Percentiles rank a stretch among this genome's conserved stretches.
phyloP scores from a whole-genome alignment of 2,113 vertebrate species.

The Dendrocopos noguchii region DNA sequence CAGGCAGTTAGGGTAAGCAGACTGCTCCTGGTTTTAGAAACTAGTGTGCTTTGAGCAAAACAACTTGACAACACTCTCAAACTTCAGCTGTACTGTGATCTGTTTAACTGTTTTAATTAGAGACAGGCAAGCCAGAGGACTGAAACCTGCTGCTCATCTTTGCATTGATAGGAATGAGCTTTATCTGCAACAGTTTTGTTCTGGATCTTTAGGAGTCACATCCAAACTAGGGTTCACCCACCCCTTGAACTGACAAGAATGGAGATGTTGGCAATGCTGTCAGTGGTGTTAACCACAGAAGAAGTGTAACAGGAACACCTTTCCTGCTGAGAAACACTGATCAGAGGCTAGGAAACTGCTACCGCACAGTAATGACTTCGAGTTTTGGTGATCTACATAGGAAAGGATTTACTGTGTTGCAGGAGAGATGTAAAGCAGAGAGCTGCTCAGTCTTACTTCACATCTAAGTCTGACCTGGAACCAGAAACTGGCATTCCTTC shows the following conservation, averaged over 20 bases:
- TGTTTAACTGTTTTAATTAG: neutral
- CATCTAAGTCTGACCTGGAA: neutral
- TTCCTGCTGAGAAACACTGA: neutral
- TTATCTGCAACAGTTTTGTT: neutral
- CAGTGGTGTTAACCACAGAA: neutral
- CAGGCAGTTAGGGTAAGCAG: neutral
- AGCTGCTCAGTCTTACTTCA: neutral
- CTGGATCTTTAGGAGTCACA: neutral
- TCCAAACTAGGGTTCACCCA: neutral
- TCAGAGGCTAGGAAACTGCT: neutral
- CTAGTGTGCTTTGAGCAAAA: neutral
- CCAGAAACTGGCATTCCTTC: neutral
- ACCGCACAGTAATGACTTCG: neutral
- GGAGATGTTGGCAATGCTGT: accelerated
- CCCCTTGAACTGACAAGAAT: neutral
- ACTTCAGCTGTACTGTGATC: neutral
- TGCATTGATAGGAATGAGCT: neutral
- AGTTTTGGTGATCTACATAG: neutral
- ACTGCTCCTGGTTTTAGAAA: neutral
- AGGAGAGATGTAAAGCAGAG: neutral
- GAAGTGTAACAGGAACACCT: neutral
- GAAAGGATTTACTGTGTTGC: neutral
- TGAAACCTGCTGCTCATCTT: neutral
- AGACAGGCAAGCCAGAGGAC: neutral
- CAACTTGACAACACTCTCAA: neutral